A percentile compares a stretch with the other conserved stretches of the same genome.
These are phyloP conservation scores for Raja brachyura DNA, from an alignment of 2,113 vertebrate genomes.

Conservation along the genomic window DNA sequence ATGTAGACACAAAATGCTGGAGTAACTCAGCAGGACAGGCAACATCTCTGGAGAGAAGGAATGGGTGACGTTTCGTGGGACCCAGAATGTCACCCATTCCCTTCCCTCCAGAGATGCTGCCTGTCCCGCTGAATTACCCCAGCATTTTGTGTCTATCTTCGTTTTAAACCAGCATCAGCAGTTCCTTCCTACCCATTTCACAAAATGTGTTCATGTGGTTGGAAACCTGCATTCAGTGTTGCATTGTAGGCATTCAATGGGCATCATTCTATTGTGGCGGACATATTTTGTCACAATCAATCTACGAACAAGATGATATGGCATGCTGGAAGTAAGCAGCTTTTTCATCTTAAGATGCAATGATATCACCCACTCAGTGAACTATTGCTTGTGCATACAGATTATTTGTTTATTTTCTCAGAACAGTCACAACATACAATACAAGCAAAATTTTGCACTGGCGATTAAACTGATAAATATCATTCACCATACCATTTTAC, in stretches of 20 bases:
- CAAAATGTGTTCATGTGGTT: background rate
- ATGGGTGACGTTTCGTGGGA: too few relatives aligned
- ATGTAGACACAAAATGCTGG: too few relatives aligned
- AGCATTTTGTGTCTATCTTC: too few relatives aligned
- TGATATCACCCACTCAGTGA: background rate
- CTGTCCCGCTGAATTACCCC: too few relatives aligned
- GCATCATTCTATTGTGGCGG: background rate
- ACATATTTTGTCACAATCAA: background rate
- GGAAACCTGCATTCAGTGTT: background rate
- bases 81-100: too few relatives aligned
- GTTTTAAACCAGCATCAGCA: too few relatives aligned
- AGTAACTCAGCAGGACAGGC: too few relatives aligned
- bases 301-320: background rate
- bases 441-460: background rate
- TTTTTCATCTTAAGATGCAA: background rate
- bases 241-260: background rate
- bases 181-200: too few relatives aligned
- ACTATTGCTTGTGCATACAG: background rate
- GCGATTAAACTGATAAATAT: background rate
- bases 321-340: background rate
- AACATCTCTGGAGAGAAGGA: too few relatives aligned
- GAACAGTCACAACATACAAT: background rate
- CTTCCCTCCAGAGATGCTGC: too few relatives aligned
- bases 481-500: background rate
- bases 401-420: conserved; percentile 4